phyloP scores from a whole-genome alignment of 2,888 invertebrate genomes.

The Diogma glabrata region DNA sequence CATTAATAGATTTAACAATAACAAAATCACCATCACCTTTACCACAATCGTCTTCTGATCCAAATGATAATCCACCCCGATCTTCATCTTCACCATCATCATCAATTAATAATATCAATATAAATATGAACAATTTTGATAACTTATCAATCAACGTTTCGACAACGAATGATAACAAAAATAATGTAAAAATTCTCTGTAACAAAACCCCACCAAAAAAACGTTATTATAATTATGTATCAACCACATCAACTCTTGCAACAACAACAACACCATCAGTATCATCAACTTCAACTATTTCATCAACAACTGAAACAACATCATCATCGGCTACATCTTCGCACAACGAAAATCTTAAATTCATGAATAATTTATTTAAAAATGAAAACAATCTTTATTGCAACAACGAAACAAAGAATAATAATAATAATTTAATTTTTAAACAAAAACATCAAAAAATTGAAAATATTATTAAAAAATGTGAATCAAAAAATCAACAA shows the following conservation, averaged over 20 bases:
- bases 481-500: conserved; percentile 6
- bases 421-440: conserved; percentile 5
- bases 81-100: conserved; percentile 1
- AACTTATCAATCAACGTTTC: conserved; percentile 20
- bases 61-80: not conserved
- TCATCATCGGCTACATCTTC: not conserved
- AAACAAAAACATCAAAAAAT: conserved; percentile 6
- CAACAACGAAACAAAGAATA: not conserved
- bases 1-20: conserved; percentile 11
- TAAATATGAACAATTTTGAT: conserved; percentile 13
- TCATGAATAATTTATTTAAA: conserved; percentile 4
- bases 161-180: conserved; percentile 15
- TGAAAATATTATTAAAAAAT: conserved; percentile 7
- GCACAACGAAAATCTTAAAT: not conserved
- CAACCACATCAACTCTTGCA: not conserved
- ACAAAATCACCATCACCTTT: conserved; percentile 3
- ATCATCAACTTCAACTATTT: not conserved
- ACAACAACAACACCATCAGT: not conserved
- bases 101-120: conserved; percentile 6
- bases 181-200: conserved; percentile 18
- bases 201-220: conserved; percentile 20
- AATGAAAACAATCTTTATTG: not conserved
- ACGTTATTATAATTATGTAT: conserved; percentile 10
- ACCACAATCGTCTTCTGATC: not conserved
- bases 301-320: not conserved